A percentile compares a stretch with the other conserved stretches of the same genome.
phyloP scores from a whole-genome alignment of 2,888 invertebrate genomes.

The Papilio gigon region DNA sequence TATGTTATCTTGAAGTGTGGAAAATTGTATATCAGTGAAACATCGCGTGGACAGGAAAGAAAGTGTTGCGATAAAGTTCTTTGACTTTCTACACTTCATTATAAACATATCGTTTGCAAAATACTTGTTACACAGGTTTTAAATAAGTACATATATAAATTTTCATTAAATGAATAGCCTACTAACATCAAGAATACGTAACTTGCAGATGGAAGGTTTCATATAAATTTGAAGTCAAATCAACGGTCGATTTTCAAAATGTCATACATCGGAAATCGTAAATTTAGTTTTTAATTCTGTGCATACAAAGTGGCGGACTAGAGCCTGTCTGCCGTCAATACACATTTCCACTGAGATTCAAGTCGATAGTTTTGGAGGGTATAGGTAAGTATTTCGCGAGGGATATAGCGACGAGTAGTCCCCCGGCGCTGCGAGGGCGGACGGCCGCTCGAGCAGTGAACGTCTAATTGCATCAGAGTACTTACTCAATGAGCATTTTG shows the following conservation, averaged over 20 bases:
- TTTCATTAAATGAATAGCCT: too few species aligned
- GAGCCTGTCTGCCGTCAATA: too few species aligned
- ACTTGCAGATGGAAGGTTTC: too few species aligned
- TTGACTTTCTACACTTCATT: background rate
- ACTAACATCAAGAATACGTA: too few species aligned
- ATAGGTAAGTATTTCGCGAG: background rate
- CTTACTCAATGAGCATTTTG: constrained; percentile 38
- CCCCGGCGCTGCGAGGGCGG: background rate
- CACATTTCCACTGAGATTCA: background rate
- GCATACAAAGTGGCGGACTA: too few species aligned
- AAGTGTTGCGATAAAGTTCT: constrained; percentile 17
- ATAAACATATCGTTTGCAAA: background rate
- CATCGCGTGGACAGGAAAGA: background rate
- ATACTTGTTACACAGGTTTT: background rate
- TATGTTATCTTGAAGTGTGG: background rate
- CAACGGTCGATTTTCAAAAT: too few species aligned
- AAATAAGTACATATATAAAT: too few species aligned
- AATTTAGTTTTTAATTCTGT: too few species aligned
- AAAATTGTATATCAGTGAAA: background rate
- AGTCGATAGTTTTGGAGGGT: background rate
- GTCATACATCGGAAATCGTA: too few species aligned
- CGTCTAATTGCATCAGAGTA: constrained; percentile 33
- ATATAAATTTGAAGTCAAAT: too few species aligned
- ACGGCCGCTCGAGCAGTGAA: background rate
- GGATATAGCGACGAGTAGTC: background rate